phyloP scores from a whole-genome alignment of 2,113 vertebrate genomes.

The Ictalurus punctatus region DNA sequence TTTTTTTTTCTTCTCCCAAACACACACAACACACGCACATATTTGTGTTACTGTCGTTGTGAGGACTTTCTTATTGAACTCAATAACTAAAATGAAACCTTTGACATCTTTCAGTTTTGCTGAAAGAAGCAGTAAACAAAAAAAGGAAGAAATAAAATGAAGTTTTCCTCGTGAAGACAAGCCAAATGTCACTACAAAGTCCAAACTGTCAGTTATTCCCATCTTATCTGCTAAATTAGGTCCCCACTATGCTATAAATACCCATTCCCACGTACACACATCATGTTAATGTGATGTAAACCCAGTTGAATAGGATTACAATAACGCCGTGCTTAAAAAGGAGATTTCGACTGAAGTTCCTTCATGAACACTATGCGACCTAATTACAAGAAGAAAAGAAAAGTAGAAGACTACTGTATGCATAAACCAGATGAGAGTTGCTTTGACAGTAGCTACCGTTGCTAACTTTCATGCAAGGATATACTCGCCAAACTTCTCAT shows the following conservation, averaged over 20 bases:
- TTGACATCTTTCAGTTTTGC: not conserved
- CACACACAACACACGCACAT: constrained; percentile 38
- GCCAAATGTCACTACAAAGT: not conserved
- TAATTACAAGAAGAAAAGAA: not conserved
- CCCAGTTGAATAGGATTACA: not conserved
- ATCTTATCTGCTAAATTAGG: not conserved
- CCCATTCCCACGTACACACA: not conserved
- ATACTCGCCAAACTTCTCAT: constrained; percentile 13
- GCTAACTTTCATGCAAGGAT: not conserved
- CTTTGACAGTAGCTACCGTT: not conserved
- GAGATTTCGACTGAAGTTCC: not conserved
- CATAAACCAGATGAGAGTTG: not conserved
- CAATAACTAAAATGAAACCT: not conserved
- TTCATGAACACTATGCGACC: not conserved
- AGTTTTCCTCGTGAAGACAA: not conserved
- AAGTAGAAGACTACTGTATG: not conserved
- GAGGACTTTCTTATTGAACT: not conserved
- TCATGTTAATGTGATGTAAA: constrained; percentile 3
- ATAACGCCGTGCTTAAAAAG: not conserved
- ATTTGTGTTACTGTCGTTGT: not conserved
- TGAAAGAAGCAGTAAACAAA: not conserved
- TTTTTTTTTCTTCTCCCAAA: not conserved
- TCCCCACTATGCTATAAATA: not conserved
- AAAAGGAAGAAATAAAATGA: not conserved
- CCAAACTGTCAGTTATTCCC: not conserved